Evolutionary conservation across 2,888 invertebrate genomes (phyloP), one percentile per base, ranked within the genome.

Genomic region (Eupithecia insigniata): DNA sequence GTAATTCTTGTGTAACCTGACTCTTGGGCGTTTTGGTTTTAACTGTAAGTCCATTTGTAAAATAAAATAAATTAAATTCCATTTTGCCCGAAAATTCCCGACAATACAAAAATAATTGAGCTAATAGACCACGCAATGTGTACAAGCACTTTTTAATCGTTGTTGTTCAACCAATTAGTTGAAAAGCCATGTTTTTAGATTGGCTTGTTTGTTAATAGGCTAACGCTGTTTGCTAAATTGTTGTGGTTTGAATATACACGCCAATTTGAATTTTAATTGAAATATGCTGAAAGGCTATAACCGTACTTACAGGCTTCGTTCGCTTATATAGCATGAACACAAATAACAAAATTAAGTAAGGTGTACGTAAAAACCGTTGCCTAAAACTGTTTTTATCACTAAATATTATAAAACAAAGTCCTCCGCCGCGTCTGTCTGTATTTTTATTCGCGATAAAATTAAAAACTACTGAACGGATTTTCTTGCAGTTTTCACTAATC

Each of bases 231-330:
- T 64, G 64, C 14, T 64, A 22, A 64, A 36, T 22, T 64, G 22
- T 36, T 64, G 60, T 60, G 36, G 64, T 64, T 64, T 55, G 60
- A 26, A 64, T 36, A 34, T 62, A 32, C 26, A 39, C 4, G 64
- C 32, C 6, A 36, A 64, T 64, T 66, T 66, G 66, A 66, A 66
- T 34, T 43, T 43, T 22, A 64, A 64, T 64, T 64, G 64, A 64
- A 64, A 36, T 36, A 64, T 22, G 22, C 7, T 39, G 12, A 34
- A 64, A 39, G 12, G 62, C 62, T 32, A 62, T 36, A 64, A n/a
- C 14, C 26, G 26, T 6, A 64, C 6, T 12, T 60, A 60, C 16
- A 60, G 55, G 55, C 55, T 26, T 26, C 55, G 26, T 60, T 60
- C 30, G 60, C 5, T 60, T 12, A 60, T 22, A 12, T 55, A 55